phyloP scores from a whole-genome alignment of 2,888 invertebrate species.

The Cynaeus angustus region DNA sequence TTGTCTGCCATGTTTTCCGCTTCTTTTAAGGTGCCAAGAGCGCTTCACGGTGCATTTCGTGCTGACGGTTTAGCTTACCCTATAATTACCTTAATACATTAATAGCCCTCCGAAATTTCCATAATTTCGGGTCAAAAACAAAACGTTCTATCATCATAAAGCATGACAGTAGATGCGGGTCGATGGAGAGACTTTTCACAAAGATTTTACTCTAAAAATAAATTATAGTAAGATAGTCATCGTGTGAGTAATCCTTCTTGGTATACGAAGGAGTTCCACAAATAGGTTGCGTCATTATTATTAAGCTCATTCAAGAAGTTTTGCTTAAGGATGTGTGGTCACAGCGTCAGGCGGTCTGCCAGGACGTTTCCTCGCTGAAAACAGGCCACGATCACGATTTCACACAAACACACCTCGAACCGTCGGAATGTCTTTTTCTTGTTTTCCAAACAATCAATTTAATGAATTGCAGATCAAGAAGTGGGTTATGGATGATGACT shows the following conservation, averaged over 20 bases:
- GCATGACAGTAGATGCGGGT: conserved; percentile 50
- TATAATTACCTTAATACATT: conserved; percentile 36
- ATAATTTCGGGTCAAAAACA: conserved; percentile 37
- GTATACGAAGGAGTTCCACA: conserved; percentile 46
- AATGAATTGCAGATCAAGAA: conserved; percentile 31
- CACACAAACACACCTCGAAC: conserved; percentile 24
- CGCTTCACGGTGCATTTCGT: conserved; percentile 31
- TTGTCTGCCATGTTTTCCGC: conserved; percentile 2
- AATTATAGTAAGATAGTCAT: conserved; percentile 23
- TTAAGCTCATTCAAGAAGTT: conserved; percentile 44
- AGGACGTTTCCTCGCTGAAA: conserved; percentile 40
- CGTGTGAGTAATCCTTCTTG: conserved; percentile 47
- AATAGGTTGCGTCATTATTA: conserved; percentile 43
- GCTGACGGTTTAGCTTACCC: conserved; percentile 13
- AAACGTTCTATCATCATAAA: conserved; percentile 55
- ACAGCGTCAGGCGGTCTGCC: conserved; percentile 50
- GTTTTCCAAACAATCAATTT: conserved; percentile 24
- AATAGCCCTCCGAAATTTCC: conserved; percentile 41
- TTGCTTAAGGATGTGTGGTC: conserved; percentile 48
- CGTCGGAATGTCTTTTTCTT: conserved; percentile 2
- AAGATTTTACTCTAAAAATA: conserved; percentile 19
- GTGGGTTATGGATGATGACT: conserved; percentile 39
- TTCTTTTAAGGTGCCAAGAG: not conserved
- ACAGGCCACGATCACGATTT: conserved; percentile 32
- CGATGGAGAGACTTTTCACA: not conserved